A percentile compares a stretch with the other conserved stretches of the same genome.
Conservation (phyloP, 2,797 vertebrate species). For the Chaetophractus vellerosus region DNA sequence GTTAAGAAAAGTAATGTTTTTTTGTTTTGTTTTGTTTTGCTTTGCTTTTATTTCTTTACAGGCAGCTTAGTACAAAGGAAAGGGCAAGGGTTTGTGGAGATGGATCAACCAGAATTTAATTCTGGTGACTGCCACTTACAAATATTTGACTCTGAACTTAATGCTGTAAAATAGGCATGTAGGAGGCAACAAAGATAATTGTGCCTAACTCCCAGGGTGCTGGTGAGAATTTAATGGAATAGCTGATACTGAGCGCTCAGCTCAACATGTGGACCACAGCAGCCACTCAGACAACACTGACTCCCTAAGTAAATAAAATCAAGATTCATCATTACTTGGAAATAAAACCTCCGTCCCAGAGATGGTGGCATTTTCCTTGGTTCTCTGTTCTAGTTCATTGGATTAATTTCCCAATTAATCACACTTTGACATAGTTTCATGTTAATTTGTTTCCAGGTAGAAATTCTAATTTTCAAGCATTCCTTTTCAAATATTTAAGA, state of each 20-base stretch:
- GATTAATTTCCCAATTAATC: slow-evolving; percentile 31
- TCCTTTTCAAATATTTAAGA: background rate
- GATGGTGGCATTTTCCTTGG: background rate
- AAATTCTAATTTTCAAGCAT: slow-evolving; percentile 6
- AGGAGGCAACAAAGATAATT: background rate
- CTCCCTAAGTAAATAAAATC: background rate
- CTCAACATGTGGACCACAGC: background rate
- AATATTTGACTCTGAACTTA: background rate
- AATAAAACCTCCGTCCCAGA: slow-evolving; percentile 39
- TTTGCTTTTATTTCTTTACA: background rate
- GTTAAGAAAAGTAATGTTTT: background rate
- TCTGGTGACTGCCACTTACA: background rate
- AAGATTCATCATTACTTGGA: slow-evolving; percentile 32
- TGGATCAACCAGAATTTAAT: background rate
- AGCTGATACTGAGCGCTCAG: too few relatives aligned
- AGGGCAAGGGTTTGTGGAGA: background rate
- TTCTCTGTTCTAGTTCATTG: slow-evolving; percentile 41
- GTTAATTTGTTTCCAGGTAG: slow-evolving; percentile 28
- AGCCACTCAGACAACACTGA: background rate
- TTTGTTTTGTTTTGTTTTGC: background rate
- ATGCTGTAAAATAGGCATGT: background rate
- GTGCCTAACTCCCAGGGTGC: background rate
- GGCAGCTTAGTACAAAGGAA: background rate
- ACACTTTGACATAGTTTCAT: slow-evolving; percentile 55
- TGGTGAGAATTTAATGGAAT: background rate